Conservation (phyloP, 2,113 vertebrate species). For the Eulemur macaco region DNA sequence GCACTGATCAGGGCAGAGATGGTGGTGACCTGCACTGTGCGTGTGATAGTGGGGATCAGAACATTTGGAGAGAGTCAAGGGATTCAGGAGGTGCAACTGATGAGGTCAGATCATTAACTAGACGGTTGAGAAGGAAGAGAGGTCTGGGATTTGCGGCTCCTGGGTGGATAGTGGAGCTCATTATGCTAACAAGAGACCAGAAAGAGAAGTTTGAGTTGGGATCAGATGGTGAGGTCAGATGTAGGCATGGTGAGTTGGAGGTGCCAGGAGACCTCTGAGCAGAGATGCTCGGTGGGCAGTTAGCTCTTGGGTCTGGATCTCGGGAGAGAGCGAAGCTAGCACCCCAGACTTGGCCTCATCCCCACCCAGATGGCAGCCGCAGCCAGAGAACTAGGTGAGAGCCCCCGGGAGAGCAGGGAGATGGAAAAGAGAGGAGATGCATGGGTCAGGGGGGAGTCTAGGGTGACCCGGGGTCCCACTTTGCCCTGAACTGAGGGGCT, state of each 20-base stretch:
- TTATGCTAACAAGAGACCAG: neutral
- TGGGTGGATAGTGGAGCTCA: neutral
- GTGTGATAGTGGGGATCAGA: neutral
- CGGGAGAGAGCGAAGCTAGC: neutral
- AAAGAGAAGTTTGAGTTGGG: neutral
- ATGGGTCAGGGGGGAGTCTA: neutral
- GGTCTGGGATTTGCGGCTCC: neutral
- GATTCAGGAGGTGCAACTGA: neutral
- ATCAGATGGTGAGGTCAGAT: neutral
- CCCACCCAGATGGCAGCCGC: neutral
- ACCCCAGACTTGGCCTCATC: neutral
- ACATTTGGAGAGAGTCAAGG: neutral
- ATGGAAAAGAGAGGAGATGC: neutral
- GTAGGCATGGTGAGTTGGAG: neutral
- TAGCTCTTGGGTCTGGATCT: neutral
- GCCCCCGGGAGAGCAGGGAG: neutral
- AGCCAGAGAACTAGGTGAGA: neutral
- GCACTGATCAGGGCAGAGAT: neutral
- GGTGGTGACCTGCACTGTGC: neutral
- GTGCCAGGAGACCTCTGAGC: neutral
- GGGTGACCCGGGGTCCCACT: rapidly evolving
- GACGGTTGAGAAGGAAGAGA: neutral
- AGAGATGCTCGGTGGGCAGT: no score
- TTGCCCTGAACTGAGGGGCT: neutral
- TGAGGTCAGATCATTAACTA: neutral